phyloP scores from a whole-genome alignment of 1,140 invertebrate species.

The Scaptodrosophila lebanonensis region DNA sequence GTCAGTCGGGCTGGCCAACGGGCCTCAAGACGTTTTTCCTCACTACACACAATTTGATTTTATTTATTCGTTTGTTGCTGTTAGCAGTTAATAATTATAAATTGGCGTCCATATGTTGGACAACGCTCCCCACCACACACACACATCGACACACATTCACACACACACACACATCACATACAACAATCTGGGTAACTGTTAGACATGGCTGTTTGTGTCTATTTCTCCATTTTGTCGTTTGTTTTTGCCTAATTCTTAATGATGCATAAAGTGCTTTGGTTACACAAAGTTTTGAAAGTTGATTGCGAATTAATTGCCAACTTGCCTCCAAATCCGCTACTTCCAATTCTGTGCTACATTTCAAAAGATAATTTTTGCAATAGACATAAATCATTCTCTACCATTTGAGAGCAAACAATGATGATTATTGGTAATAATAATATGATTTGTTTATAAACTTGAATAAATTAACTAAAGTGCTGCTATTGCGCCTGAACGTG shows the following conservation, averaged over 20 bases:
- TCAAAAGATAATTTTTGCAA: conserved; percentile 2
- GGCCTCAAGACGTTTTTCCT: conserved; percentile 26
- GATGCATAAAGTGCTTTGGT: conserved; percentile 67
- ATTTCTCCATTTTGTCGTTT: conserved; percentile 71
- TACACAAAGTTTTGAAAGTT: conserved; percentile 60
- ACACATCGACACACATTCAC: conserved; percentile 13
- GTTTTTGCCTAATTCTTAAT: conserved; percentile 69
- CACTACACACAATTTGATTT: conserved; percentile 53
- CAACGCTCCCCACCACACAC: conserved; percentile 25
- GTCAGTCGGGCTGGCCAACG: neutral
- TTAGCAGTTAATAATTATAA: conserved; percentile 70
- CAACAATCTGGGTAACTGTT: conserved; percentile 13
- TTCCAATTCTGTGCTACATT: conserved; percentile 13
- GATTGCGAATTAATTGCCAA: conserved; percentile 71
- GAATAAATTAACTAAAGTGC: too few relatives aligned
- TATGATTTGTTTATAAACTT: too few relatives aligned
- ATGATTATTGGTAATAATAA: too few relatives aligned
- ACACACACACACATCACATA: conserved; percentile 19
- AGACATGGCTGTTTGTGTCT: conserved; percentile 17
- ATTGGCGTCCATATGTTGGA: conserved; percentile 61
- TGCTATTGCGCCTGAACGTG: too few relatives aligned
- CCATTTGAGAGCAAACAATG: too few relatives aligned
- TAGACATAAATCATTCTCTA: conserved; percentile 4
- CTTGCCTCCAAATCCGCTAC: conserved; percentile 9
- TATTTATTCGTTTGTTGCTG: conserved; percentile 66